These are phyloP conservation scores for Lepilemur septentrionalis DNA, from an alignment of 2,797 vertebrate genomes.

Conservation along the genomic window DNA sequence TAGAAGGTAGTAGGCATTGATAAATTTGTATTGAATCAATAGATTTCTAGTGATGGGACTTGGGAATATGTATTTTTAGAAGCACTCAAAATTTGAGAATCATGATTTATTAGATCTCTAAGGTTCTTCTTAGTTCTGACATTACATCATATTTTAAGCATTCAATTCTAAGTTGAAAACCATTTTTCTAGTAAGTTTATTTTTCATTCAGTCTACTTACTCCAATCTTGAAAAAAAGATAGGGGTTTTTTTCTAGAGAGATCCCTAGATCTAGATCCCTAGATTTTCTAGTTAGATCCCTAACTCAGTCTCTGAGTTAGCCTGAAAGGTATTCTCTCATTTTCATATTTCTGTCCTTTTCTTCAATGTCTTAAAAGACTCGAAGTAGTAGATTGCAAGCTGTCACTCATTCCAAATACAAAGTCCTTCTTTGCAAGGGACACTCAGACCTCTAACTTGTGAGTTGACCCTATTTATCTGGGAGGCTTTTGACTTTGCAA, in stretches of 20 bases:
- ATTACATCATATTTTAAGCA: neutral
- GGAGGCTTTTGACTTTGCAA: neutral
- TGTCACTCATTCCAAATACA: neutral
- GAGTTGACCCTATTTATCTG: neutral
- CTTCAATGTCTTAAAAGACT: neutral
- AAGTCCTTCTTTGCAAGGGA: neutral
- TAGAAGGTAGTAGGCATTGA: neutral
- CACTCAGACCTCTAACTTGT: neutral
- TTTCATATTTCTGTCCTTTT: neutral
- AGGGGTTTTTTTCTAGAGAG: neutral
- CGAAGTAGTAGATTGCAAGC: neutral
- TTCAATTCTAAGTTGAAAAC: conserved; percentile 18
- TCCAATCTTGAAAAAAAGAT: neutral
- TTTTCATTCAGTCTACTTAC: neutral
- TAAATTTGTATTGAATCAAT: neutral
- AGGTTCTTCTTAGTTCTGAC: neutral
- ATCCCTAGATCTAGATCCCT: neutral
- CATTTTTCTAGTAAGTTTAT: conserved; percentile 30
- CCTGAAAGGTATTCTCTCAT: neutral
- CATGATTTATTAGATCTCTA: neutral
- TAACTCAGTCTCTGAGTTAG: neutral
- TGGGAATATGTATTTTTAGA: neutral
- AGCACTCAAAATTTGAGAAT: neutral
- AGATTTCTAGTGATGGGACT: neutral
- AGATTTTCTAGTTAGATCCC: no score